Base-by-base conservation (phyloP, 1,140 invertebrate genomes). In the Paracyclopina nana region DNA sequence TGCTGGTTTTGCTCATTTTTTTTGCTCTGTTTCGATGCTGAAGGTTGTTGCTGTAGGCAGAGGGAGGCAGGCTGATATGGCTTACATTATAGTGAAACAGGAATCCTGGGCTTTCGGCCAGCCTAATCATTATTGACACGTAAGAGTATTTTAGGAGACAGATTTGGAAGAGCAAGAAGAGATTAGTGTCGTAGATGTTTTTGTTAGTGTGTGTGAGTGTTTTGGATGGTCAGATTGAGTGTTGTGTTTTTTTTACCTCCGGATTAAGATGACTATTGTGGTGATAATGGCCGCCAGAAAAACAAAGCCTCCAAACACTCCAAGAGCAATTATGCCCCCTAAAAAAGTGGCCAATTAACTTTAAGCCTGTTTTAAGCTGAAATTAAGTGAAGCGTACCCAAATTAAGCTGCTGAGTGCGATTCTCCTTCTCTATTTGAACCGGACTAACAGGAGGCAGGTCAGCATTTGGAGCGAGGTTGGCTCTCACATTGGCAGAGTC, bases 261-360 rank as follows among this genome's bases (percentile, higher is more conserved):
- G 71, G 50, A 88, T 77, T 50, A 91, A 67, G 43, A 90, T 82
- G 46, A 90, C 78, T 43, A 88, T 79, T 4, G 83, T 84, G 1
- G 82, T 87, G 51, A 88, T 77, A 50, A 90, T 77, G 12, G 83
- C 83, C 22, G 84, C 80, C 16, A 91, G 70, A 59, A 91, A 82
- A 0, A 90, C 81, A 56, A 92, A 81, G 5, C 79, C 82, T 46
- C 82, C 84, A 61, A 90, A 88, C 0, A 86, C 81, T 12, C 80
- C 83, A 9, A 90, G 66, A 1, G 83, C 82, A 46, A 91, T 85
- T 43, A 91, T 82, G 1, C 82, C 82, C 22, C 82, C 71, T 72
- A 56, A 31, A 57, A 59, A 44, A 57, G 56, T 49, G 18, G n/a
- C n/a, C n/a, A n/a, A n/a, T n/a, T n/a, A n/a, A n/a, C n/a, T 20